Evolutionary conservation across 2,888 invertebrate species (phyloP).

Genomic region (Bembecia ichneumoniformis): DNA sequence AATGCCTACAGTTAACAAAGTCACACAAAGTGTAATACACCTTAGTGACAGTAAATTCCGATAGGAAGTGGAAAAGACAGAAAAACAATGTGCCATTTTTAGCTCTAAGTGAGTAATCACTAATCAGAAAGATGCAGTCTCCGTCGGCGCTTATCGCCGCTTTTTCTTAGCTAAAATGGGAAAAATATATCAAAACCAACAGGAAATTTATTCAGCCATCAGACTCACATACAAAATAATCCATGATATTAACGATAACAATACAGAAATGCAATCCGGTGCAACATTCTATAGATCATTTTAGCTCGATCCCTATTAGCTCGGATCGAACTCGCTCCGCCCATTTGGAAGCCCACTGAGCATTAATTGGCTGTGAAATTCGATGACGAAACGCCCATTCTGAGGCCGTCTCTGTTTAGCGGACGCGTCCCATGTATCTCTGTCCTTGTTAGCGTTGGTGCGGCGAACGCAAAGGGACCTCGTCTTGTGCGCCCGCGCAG

Average conservation of each 20-base stretch:
- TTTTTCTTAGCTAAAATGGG: too few relatives aligned
- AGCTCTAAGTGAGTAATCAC: too few relatives aligned
- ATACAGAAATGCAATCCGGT: constrained; percentile 46
- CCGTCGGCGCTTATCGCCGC: too few relatives aligned
- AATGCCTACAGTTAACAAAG: too few relatives aligned
- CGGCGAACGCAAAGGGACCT: constrained; percentile 32
- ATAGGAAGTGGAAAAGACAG: too few relatives aligned
- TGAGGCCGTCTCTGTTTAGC: constrained; percentile 27
- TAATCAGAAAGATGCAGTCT: too few relatives aligned
- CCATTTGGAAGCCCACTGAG: constrained; percentile 64
- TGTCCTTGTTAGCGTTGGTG: constrained; percentile 24
- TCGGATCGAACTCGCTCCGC: constrained; percentile 54
- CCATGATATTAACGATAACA: constrained; percentile 62
- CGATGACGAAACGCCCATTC: constrained; percentile 54
- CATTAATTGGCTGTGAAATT: constrained; percentile 67
- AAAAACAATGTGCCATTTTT: too few relatives aligned
- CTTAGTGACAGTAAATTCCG: too few relatives aligned
- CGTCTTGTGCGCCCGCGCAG: constrained; percentile 57
- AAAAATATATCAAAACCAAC: constrained; percentile 33
- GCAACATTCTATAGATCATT: constrained; percentile 69
- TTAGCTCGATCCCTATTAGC: constrained; percentile 66
- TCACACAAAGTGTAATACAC: too few relatives aligned
- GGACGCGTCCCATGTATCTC: constrained; percentile 8
- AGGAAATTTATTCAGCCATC: constrained; percentile 56
- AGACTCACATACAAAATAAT: constrained; percentile 59